A percentile compares a stretch with the other conserved stretches of the same genome.
Evolutionary conservation across 2,113 vertebrate genomes (phyloP).

Genomic region (Silurus meridionalis): DNA sequence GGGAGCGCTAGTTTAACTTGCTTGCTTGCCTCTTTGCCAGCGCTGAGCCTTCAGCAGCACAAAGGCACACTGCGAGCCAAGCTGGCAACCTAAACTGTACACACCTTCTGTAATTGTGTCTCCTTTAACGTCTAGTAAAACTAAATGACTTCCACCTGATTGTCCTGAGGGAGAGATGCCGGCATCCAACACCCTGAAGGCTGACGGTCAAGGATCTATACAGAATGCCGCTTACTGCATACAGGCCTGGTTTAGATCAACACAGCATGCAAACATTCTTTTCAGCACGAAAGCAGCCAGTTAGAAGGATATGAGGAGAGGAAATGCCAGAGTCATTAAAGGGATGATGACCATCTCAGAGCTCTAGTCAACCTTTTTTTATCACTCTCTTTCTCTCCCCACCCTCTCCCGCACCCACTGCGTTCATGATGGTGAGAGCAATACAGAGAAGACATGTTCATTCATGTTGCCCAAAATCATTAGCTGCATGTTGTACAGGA

Average conservation of each 20-base stretch:
- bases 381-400: background rate
- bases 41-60: conserved; percentile 31
- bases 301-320: conserved; percentile 46
- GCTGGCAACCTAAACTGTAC: conserved; percentile 13
- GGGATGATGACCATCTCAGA: conserved; percentile 65
- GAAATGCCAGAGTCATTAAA: conserved; percentile 69
- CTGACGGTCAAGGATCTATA: background rate
- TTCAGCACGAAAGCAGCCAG: background rate
- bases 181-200: background rate
- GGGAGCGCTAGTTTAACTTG: conserved; percentile 30
- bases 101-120: conserved; percentile 30
- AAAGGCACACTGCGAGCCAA: conserved; percentile 5
- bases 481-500: background rate
- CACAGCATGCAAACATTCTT: background rate
- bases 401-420: background rate
- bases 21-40: conserved; percentile 37
- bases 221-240: background rate
- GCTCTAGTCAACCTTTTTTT: background rate
- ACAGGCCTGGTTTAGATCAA: background rate
- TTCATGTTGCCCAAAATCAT: background rate
- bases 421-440: background rate
- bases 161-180: background rate
- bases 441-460: background rate
- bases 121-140: background rate
- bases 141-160: background rate